Evolutionary conservation across 2,113 vertebrate genomes (phyloP), one percentile per base, ranked within the genome.

Genomic region (Vanacampus margaritifer): DNA sequence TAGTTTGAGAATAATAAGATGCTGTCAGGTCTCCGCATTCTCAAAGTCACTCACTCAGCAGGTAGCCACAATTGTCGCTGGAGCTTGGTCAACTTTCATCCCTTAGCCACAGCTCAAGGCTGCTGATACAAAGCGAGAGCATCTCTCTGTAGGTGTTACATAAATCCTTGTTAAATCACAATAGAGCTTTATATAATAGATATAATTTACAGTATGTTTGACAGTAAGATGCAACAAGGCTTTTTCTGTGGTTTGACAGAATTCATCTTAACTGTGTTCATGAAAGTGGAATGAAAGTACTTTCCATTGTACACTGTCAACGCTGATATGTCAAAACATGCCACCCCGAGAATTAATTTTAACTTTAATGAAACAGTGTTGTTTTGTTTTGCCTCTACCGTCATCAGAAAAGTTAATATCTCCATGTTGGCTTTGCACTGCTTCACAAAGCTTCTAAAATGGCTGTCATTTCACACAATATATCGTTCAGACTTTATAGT

Each of bases 91-190:
- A 84, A 70, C 77, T 79, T 72, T 75, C 65, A 84, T 79, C 74
- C 73, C 66, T 75, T 54, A 82, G 66, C 79, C 81, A 81, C 83
- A 88, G 86, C 85, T 87, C 80, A 82, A 79, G 76, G 81, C 79
- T 82, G 68, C 84, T 70, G 86, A 88, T 83, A 84, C 79, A 39
- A 79, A 72, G 71, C 69, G 68, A 16, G 37, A 76, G 71, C 41
- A 51, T 66, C 53, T 48, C 75, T 46, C 77, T 69, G 50, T 53
- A 75, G 62, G 67, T 62, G 46, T 26, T 26, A 23, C 39, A 32
- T 32, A 4, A 32, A 32, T 2, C 28, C 28, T 32, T 32, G 28
- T 32, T 4, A 32, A 32, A 32, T 4, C 2, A 32, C 28, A 32
- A 32, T 32, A 32, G 28, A 32, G 4, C 28, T 32, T 32, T 32